Base-by-base conservation (phyloP, 1,140 invertebrate species). In the Diprion similis region DNA sequence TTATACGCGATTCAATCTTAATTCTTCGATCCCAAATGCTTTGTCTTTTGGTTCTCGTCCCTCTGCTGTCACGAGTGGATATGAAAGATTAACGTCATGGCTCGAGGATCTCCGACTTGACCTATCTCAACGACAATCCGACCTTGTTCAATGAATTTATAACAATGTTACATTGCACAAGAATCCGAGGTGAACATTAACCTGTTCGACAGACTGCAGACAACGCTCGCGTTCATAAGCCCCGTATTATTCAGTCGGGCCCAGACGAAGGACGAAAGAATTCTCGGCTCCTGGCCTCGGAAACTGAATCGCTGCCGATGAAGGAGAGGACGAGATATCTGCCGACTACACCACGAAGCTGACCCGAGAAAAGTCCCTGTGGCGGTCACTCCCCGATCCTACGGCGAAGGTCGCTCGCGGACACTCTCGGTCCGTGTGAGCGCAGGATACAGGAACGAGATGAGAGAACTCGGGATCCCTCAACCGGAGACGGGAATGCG, bases 231-330 rank as follows among this genome's bases (percentile, higher is more conserved):
- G 24, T 37, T 37, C 24, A 37, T 37, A 37, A 37, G 51, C 11
- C 51, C 15, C 48, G 48, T 10, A 15, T 10, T 51, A 15, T 51
- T n/a, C n/a, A 15, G 48, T 10, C 10, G 10, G 51, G 4, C 51
- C 51, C 51, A 59, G 51, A 59, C 51, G 51, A 59, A 59, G 51
- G 51, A 59, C 51, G 51, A 59, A 59, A 59, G 51, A 59, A 59
- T 59, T 59, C 51, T 17, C 51, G 51, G 51, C 51, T 59, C 6
- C n/a, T 9, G 51, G 51, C 51, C 51, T 59, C 51, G 51, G 51
- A 59, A 59, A 9, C n/a, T 13, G 51, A 15, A 17, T 13, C n/a
- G 51, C 51, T 59, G n/a, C 51, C 51, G n/a, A 3, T 59, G 51
- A 17, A 59, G 51, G 4, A 59, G 51, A 17, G 51, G 11, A 59